These are phyloP conservation scores for Cyclophora albipunctata DNA, from an alignment of 2,888 invertebrate species.

Conservation along the genomic window DNA sequence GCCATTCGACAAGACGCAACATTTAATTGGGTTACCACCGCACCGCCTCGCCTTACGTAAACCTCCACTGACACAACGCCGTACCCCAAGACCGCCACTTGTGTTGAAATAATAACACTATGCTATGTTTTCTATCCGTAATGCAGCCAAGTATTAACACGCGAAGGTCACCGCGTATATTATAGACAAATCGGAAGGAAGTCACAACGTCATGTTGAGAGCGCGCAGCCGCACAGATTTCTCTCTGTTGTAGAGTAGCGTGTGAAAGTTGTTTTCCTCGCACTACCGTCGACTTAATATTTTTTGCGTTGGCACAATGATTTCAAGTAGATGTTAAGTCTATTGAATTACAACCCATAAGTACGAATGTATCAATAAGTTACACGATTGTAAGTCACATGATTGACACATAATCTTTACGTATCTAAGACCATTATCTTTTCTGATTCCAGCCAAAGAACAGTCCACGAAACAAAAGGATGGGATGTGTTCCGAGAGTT, in stretches of 20 bases:
- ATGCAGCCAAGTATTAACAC: conserved; percentile 22
- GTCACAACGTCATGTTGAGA: conserved; percentile 21
- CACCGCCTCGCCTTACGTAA: conserved; percentile 58
- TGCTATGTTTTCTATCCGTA: conserved; percentile 33
- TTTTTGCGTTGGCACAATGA: conserved; percentile 18
- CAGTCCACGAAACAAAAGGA: conserved; percentile 91
- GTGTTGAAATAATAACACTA: conserved; percentile 45
- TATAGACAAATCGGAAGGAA: conserved; percentile 49
- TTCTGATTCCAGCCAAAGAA: conserved; percentile 80
- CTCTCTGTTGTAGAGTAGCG: conserved; percentile 41
- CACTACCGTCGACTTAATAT: conserved; percentile 24
- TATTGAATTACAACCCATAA: too few species aligned
- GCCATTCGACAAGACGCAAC: conserved; percentile 24
- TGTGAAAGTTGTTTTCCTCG: conserved; percentile 68
- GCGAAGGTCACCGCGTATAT: conserved; percentile 32
- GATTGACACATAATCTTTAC: too few species aligned
- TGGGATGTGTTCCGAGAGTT: conserved; percentile 98
- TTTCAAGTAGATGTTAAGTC: too few species aligned
- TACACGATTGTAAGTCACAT: too few species aligned
- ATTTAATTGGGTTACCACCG: conserved; percentile 55
- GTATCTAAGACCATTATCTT: conserved; percentile 1
- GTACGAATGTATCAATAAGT: too few species aligned
- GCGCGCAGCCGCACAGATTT: conserved; percentile 36
- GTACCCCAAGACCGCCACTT: conserved; percentile 30
- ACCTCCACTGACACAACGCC: conserved; percentile 54